A percentile compares a stretch with the other conserved stretches of the same genome.
phyloP scores from a whole-genome alignment of 2,888 invertebrate species.

The Drosophila nr. fundita region DNA sequence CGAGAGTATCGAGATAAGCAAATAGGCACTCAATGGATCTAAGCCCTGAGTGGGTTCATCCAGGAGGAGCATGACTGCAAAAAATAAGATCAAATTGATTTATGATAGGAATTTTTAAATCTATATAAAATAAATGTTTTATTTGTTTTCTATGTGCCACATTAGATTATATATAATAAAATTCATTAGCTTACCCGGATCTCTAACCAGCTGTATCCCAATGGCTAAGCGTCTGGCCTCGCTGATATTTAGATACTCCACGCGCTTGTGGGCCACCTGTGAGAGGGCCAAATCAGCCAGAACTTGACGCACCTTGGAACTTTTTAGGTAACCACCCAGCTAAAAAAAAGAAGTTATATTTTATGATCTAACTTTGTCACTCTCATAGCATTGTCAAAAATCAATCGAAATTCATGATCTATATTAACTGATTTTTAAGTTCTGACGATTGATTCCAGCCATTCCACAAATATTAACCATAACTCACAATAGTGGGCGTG shows the following conservation, averaged over 20 bases:
- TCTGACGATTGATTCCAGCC: background rate
- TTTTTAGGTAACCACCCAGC: slow-evolving; percentile 91
- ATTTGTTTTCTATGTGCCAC: background rate
- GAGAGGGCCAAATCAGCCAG: slow-evolving; percentile 97
- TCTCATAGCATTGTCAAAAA: background rate
- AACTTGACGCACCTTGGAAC: slow-evolving; percentile 95
- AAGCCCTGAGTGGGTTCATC: slow-evolving; percentile 98
- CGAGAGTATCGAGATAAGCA: slow-evolving; percentile 96
- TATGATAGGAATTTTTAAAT: background rate
- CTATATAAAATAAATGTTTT: background rate
- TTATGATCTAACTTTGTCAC: background rate
- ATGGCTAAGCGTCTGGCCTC: slow-evolving; percentile 96
- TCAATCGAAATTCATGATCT: background rate
- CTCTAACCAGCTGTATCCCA: slow-evolving; percentile 96
- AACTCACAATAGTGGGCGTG: slow-evolving; percentile 90
- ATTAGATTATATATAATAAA: background rate
- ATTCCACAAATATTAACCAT: accelerated
- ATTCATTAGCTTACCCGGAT: slow-evolving; percentile 89
- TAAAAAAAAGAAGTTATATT: slow-evolving; percentile 72
- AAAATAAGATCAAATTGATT: background rate
- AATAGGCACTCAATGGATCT: slow-evolving; percentile 97
- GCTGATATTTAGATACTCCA: slow-evolving; percentile 93
- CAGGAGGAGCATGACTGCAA: slow-evolving; percentile 92
- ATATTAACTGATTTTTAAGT: background rate
- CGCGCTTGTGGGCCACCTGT: slow-evolving; percentile 93